Evolutionary conservation across 2,113 vertebrate species (phyloP).

Genomic region (Vidua macroura): DNA sequence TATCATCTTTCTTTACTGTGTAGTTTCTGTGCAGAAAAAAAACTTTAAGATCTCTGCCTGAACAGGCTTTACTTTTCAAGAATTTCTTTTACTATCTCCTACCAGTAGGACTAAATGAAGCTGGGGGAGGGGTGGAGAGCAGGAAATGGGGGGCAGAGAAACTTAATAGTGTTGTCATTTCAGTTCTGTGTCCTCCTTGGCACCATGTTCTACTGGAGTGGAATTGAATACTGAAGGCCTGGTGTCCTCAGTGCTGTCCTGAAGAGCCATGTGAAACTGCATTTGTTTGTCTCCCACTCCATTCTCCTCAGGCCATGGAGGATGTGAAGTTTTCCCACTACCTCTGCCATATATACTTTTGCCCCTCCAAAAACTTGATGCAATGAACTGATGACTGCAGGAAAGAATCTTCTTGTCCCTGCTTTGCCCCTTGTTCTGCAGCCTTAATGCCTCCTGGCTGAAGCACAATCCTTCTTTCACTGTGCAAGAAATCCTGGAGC

Average conservation of each 20-base stretch:
- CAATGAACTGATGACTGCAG: background rate
- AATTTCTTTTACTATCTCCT: background rate
- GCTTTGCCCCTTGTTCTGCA: background rate
- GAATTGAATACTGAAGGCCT: constrained; percentile 71
- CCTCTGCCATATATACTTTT: background rate
- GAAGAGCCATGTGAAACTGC: background rate
- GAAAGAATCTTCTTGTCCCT: background rate
- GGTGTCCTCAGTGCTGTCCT: background rate
- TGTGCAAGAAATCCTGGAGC: background rate
- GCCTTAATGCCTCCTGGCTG: background rate
- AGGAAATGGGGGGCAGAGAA: background rate
- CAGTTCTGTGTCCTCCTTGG: constrained; percentile 80
- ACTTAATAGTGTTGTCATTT: background rate
- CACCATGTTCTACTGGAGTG: constrained; percentile 82
- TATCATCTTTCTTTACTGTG: background rate
- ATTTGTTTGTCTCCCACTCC: background rate
- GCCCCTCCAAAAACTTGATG: background rate
- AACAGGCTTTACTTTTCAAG: background rate
- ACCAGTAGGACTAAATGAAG: background rate
- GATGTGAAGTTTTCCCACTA: constrained; percentile 20
- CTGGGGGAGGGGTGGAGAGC: background rate
- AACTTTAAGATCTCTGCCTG: background rate
- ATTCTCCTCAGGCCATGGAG: background rate
- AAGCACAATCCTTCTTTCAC: background rate
- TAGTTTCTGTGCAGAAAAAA: background rate